Conservation (phyloP, 2,888 invertebrate species). For the Ectemnius cavifrons region DNA sequence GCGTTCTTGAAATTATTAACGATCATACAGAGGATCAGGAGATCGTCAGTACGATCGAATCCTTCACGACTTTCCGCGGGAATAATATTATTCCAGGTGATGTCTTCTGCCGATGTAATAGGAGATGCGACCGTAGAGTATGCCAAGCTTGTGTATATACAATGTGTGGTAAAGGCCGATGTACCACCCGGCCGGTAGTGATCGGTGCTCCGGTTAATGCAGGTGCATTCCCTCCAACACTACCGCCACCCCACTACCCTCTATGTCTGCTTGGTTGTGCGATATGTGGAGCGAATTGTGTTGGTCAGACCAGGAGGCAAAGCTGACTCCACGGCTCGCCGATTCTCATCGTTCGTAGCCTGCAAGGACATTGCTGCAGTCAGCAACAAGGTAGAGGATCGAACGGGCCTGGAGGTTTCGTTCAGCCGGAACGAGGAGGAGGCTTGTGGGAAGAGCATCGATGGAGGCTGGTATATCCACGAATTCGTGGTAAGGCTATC, state of each 20-base stretch:
- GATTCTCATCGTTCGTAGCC: constrained; percentile 30
- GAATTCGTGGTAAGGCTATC: constrained; percentile 19
- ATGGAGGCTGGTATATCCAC: background rate
- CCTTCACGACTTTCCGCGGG: constrained; percentile 13
- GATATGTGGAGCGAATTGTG: constrained; percentile 50
- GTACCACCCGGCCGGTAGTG: constrained; percentile 8
- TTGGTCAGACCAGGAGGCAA: constrained; percentile 19
- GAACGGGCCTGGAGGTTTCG: too few species aligned
- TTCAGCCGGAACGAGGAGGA: background rate
- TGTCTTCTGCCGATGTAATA: background rate
- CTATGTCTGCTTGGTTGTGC: constrained; percentile 19
- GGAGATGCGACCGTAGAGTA: too few species aligned
- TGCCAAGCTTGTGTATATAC: too few species aligned
- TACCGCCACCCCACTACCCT: too few species aligned
- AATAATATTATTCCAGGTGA: constrained; percentile 19
- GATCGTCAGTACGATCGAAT: background rate
- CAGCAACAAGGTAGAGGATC: constrained; percentile 26
- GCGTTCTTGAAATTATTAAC: too few species aligned
- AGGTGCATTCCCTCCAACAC: constrained; percentile 35
- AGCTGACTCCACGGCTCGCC: constrained; percentile 43
- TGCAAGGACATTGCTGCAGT: constrained; percentile 34
- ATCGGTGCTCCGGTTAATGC: constrained; percentile 43
- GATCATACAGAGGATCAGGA: too few species aligned
- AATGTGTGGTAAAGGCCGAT: background rate
- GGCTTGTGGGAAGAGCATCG: background rate